Conservation (phyloP, 1,140 invertebrate species). For the Amphibalanus amphitrite region DNA sequence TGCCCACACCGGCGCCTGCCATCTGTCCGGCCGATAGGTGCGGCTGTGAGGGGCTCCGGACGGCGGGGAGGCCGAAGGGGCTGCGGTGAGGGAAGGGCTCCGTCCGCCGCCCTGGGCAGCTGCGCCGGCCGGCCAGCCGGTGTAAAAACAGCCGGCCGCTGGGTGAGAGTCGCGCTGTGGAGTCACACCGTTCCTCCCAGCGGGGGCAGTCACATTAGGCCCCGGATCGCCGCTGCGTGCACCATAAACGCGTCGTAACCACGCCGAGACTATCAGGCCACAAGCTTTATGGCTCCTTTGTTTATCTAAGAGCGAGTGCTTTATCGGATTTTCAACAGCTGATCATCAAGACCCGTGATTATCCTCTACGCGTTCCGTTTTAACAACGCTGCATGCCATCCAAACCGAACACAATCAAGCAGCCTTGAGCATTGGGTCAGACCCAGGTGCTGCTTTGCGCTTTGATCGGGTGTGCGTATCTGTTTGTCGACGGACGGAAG, state of each 20-base stretch:
- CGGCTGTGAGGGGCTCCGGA: too few relatives aligned
- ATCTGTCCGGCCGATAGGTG: neutral
- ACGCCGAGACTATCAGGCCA: neutral
- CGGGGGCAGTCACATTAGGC: neutral
- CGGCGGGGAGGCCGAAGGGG: too few relatives aligned
- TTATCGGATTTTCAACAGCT: neutral
- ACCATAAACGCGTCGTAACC: neutral
- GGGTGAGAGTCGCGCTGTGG: neutral
- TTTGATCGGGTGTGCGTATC: neutral
- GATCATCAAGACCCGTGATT: too few relatives aligned
- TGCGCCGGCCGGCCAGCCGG: neutral
- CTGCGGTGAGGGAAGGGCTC: too few relatives aligned
- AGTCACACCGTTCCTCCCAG: neutral
- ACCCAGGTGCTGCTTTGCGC: too few relatives aligned
- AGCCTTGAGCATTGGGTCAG: too few relatives aligned
- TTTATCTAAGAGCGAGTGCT: neutral
- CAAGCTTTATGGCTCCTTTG: neutral
- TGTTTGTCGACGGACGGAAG: neutral
- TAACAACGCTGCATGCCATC: too few relatives aligned
- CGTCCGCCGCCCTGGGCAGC: neutral
- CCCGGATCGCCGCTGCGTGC: neutral
- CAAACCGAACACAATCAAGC: too few relatives aligned
- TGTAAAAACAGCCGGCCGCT: neutral
- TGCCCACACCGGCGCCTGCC: too few relatives aligned
- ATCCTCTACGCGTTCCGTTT: too few relatives aligned